These are phyloP conservation scores for Amphiura filiformis DNA, from an alignment of 35 echinoderm and acorn worm genomes.

Conservation along the genomic window DNA sequence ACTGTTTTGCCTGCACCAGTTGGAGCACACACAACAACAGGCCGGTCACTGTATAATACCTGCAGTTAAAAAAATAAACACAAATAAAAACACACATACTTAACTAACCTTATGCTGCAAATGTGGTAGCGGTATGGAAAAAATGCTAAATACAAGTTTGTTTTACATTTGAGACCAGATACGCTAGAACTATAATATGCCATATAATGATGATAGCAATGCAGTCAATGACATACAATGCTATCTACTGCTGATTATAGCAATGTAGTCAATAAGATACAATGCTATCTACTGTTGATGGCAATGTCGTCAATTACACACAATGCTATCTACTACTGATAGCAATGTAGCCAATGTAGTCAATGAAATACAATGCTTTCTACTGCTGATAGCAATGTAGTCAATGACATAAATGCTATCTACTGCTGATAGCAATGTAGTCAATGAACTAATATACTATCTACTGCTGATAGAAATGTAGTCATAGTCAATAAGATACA, in stretches of 20 bases:
- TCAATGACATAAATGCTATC: no score
- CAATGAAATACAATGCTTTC: no score
- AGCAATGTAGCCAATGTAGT: no score
- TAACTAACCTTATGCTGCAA: background rate
- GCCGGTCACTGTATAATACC: conserved; percentile 71
- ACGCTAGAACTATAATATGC: background rate
- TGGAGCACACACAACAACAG: conserved; percentile 70
- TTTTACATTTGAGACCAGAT: background rate
- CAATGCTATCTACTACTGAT: no score
- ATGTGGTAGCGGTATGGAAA: background rate
- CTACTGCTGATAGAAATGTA: no score
- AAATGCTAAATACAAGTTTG: background rate
- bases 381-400: no score
- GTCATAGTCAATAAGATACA: no score
- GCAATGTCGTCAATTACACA: background rate
- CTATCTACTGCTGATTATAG: no score
- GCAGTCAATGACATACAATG: no score
- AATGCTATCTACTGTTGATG: background rate
- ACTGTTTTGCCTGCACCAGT: conserved; percentile 78
- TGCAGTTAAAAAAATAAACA: conserved; percentile 28
- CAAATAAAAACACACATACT: background rate
- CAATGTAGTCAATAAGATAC: no score
- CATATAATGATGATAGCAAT: background rate
- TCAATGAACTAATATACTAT: no score
- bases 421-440: no score